These are phyloP conservation scores for Syrmaticus mikado DNA, from an alignment of 2,113 vertebrate species.

Conservation along the genomic window DNA sequence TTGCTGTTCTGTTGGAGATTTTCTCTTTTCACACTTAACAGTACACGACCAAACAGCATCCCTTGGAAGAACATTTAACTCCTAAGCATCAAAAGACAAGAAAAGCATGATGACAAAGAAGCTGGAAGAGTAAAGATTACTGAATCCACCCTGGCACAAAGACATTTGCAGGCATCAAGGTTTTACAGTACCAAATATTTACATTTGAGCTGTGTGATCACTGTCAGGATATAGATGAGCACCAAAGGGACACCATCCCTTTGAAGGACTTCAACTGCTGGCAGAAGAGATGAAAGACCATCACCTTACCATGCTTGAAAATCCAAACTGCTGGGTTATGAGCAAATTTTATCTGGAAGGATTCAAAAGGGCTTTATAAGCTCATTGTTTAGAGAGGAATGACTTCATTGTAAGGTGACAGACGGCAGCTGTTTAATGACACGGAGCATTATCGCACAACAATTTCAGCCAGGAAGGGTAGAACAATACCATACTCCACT, in stretches of 20 bases:
- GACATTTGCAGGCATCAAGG: not conserved
- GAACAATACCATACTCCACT: slow-evolving; percentile 48
- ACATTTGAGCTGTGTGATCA: not conserved
- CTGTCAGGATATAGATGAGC: not conserved
- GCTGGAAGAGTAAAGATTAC: not conserved
- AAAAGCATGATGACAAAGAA: not conserved
- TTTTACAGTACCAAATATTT: slow-evolving; percentile 12
- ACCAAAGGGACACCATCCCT: not conserved
- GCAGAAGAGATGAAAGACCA: slow-evolving; percentile 15
- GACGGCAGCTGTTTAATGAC: slow-evolving; percentile 68
- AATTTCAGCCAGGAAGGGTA: slow-evolving; percentile 49
- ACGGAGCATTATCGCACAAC: slow-evolving; percentile 57
- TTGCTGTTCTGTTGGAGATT: not conserved
- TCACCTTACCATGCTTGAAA: slow-evolving; percentile 4
- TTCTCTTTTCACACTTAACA: not conserved
- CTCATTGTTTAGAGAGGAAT: slow-evolving; percentile 48
- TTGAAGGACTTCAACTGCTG: slow-evolving; percentile 13
- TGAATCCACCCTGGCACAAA: not conserved
- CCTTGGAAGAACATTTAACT: not conserved
- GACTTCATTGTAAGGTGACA: slow-evolving; percentile 66
- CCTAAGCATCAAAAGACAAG: not conserved
- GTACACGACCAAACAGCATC: not conserved
- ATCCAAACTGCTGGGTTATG: slow-evolving; percentile 24
- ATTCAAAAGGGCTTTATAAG: slow-evolving; percentile 53
- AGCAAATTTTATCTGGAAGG: slow-evolving; percentile 56